Base-by-base conservation (phyloP, 1,140 invertebrate genomes). In the Carcinoscorpius rotundicauda region DNA sequence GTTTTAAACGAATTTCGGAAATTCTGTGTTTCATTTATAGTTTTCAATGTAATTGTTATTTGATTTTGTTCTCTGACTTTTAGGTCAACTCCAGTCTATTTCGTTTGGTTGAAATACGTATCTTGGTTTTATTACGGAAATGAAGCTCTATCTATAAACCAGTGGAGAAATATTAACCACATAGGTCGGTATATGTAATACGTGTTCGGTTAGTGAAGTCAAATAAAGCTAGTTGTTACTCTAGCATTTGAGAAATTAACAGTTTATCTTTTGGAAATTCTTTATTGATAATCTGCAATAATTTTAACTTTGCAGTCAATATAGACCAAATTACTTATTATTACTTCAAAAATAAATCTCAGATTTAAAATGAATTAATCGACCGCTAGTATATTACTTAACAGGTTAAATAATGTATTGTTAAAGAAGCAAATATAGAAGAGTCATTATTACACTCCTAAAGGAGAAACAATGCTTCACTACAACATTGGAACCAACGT, bases 91-190 rank as follows among this genome's bases (percentile, higher is more conserved):
- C 94, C 93, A 1, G 75, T 80, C 0, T 97, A 94, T 73, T 87
- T 98, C 63, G 81, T 85, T 62, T 97, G 93, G 91, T 78, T 97
- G 63, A 89, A 91, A 10, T 91, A 94, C 76, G 76, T 97, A 11
- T 97, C 93, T 0, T 98, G 95, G 92, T 97, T 98, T 78, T 84
- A 87, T 60, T 97, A 95, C 76, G 90, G 88, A 57, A 95, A 93
- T 77, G 93, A 97, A 78, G 89, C 91, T 0, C 78, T 97, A 2
- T 79, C 90, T n/a, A 87, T 97, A 60, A 97, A 95, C 78, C 93
- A 98, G 75, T 98, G 94, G 94, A 76, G 81, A 0, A 83, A 85
- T 10, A 80, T 93, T 80, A 81, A 6, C 89, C 89, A 75, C 86
- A 86, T 56, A 49, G 71, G 66, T 67, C 68, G 76, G 81, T 51